Percentiles rank a stretch among this genome's conserved stretches.
Conservation (phyloP, 2,797 vertebrate species). For the Helostoma temminkii region DNA sequence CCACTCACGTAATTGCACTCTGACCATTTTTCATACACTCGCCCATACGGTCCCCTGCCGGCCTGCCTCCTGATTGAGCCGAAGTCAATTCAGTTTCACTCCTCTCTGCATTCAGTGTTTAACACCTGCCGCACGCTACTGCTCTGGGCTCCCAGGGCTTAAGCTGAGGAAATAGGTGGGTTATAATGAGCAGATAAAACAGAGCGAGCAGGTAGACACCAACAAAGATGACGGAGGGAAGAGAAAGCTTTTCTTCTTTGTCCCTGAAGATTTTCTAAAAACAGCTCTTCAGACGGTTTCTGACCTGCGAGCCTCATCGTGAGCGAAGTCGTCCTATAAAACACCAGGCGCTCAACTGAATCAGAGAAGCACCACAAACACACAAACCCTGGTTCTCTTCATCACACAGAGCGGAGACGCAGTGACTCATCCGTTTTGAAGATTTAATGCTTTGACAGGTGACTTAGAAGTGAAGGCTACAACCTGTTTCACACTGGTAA, state of each 20-base stretch:
- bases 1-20: constrained; percentile 1
- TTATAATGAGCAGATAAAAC: constrained; percentile 12
- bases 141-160: constrained; percentile 6
- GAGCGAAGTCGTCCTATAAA: not conserved
- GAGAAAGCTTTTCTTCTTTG: not conserved
- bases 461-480: not conserved
- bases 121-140: constrained; percentile 2
- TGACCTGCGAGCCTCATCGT: not conserved
- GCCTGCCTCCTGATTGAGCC: not conserved
- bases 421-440: not conserved
- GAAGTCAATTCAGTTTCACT: not conserved
- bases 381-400: not conserved
- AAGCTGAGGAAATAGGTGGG: constrained; percentile 1
- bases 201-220: not conserved
- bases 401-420: not conserved
- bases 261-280: not conserved
- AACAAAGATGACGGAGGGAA: not conserved
- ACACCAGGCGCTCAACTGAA: not conserved
- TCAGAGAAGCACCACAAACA: constrained; percentile 2
- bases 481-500: not conserved
- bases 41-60: not conserved
- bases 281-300: not conserved
- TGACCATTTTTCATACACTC: constrained; percentile 12
- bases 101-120: not conserved
- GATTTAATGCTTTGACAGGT: not conserved